Conservation (phyloP, 2,797 vertebrate genomes). For the Centroberyx gerrardi region DNA sequence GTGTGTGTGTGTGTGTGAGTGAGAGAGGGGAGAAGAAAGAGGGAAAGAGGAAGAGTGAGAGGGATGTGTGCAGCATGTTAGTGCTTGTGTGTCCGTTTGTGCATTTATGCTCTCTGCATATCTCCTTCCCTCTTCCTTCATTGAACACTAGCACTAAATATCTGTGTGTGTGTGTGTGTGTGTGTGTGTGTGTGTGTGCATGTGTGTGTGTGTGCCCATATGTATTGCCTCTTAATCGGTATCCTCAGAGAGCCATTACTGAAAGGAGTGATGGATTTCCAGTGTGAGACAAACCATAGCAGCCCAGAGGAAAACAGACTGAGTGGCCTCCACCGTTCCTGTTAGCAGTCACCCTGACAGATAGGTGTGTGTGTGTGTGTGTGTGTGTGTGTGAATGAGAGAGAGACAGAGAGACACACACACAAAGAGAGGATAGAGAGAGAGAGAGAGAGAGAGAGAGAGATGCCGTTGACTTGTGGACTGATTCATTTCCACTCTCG, state of each 20-base stretch:
- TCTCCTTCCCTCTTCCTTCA: not conserved
- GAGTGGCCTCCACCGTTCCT: conserved; percentile 5
- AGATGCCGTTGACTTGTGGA: not conserved
- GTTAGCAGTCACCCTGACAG: not conserved
- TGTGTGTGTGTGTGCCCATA: too few species aligned
- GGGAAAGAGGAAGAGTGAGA: not conserved
- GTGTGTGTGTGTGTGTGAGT: conserved; percentile 12
- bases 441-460: conserved; percentile 11
- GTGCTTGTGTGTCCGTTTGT: not conserved
- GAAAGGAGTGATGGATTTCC: conserved; percentile 44
- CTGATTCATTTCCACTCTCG: not conserved
- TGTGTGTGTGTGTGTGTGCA: too few species aligned
- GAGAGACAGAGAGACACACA: conserved; percentile 10
- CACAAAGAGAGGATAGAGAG: not conserved
- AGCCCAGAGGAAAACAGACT: conserved; percentile 21
- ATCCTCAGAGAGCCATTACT: not conserved
- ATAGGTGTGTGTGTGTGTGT: not conserved
- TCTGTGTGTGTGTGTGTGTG: not conserved
- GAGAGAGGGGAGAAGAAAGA: not conserved
- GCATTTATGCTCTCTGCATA: not conserved
- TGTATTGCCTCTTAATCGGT: not conserved
- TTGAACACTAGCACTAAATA: too few species aligned
- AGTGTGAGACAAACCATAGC: conserved; percentile 28
- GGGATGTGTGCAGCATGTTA: not conserved
- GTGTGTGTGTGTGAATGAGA: not conserved